A percentile compares a stretch with the other conserved stretches of the same genome.
phyloP scores from a whole-genome alignment of 2,797 vertebrate species.

The Pseudocheirus occidentalis region DNA sequence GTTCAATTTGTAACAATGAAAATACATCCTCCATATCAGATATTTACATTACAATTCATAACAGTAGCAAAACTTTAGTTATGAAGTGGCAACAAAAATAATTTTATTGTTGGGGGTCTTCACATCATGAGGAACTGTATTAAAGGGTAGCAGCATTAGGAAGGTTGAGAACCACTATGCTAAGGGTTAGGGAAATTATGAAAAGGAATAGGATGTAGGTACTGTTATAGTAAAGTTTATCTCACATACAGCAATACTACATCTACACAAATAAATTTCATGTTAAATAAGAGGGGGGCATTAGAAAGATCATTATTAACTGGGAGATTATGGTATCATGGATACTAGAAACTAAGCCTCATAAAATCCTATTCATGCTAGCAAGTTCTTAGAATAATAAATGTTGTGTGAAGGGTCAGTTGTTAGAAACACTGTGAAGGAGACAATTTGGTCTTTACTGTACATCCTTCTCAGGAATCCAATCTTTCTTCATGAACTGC shows the following conservation, averaged over 20 bases:
- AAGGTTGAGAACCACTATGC: too few species aligned
- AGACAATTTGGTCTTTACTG: background rate
- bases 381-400: background rate
- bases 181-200: background rate
- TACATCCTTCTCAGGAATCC: background rate
- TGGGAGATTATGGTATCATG: background rate
- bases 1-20: too few species aligned
- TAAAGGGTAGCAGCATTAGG: too few species aligned
- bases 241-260: background rate
- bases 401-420: background rate
- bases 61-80: too few species aligned
- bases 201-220: background rate
- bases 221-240: background rate
- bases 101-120: too few species aligned
- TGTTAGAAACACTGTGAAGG: background rate
- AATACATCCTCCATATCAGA: too few species aligned
- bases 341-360: background rate
- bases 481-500: background rate
- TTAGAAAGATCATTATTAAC: background rate
- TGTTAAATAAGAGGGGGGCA: background rate
- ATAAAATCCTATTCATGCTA: background rate
- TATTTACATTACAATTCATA: too few species aligned
- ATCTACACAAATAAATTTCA: background rate
- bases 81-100: too few species aligned
- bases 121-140: too few species aligned